Evolutionary conservation across 2,888 invertebrate species (phyloP).

Genomic region (Callyntrura sp.): DNA sequence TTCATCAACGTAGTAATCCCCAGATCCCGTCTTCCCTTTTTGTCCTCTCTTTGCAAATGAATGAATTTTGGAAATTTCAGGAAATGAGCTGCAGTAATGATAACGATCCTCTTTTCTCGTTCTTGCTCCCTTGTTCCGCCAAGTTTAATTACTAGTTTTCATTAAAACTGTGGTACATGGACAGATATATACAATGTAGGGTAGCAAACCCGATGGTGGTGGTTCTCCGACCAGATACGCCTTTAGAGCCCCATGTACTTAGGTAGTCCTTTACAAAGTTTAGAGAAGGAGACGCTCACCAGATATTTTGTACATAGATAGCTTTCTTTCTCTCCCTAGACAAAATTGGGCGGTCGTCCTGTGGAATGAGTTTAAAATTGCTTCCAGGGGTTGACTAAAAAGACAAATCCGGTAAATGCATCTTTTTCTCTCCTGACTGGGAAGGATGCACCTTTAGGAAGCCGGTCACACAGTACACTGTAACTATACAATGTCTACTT

Average conservation of each 20-base stretch:
- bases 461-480: no score
- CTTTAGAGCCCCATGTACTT: neutral
- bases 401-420: neutral
- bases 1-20: neutral
- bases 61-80: constrained; percentile 41
- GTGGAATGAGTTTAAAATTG: constrained; percentile 45
- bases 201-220: neutral
- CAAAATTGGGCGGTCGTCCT: constrained; percentile 35
- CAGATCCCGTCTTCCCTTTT: neutral
- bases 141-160: constrained; percentile 34
- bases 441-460: no score
- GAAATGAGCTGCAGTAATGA: constrained; percentile 28
- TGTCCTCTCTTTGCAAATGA: constrained; percentile 38
- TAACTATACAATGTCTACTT: neutral
- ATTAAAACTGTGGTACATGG: constrained; percentile 30
- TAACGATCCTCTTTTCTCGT: constrained; percentile 19
- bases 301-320: neutral
- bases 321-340: neutral
- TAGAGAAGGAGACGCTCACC: neutral
- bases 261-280: neutral
- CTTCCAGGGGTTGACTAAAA: constrained; percentile 20
- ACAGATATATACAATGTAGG: neutral
- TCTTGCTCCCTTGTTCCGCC: constrained; percentile 4
- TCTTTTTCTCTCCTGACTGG: neutral
- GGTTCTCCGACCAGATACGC: neutral